phyloP scores from a whole-genome alignment of 1,140 invertebrate species.

The Camponotus vicinus region DNA sequence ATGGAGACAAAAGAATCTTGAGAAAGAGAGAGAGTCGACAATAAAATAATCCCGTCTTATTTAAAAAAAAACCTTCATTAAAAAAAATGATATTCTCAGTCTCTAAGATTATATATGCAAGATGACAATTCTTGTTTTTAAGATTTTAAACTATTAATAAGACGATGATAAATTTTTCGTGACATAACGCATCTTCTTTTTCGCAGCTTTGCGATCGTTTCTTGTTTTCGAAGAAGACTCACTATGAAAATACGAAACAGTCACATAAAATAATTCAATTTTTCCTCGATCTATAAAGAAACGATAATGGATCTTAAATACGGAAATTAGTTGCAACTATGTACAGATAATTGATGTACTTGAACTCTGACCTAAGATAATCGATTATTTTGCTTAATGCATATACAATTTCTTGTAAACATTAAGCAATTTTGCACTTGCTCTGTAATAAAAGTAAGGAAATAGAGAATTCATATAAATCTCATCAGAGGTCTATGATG shows the following conservation, averaged over 20 bases:
- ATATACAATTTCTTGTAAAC: neutral
- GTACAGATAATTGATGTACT: conserved; percentile 15
- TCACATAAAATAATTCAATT: neutral
- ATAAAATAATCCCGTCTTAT: neutral
- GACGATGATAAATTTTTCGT: neutral
- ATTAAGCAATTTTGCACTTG: conserved; percentile 2
- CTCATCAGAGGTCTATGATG: neutral
- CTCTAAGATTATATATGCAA: neutral
- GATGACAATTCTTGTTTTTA: neutral
- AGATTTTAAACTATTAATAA: conserved; percentile 36
- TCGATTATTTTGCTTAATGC: conserved; percentile 19
- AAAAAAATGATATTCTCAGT: conserved; percentile 16
- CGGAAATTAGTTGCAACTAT: neutral
- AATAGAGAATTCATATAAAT: neutral
- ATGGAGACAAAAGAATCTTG: neutral
- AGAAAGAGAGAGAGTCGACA: neutral
- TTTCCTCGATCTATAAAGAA: neutral
- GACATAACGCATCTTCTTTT: conserved; percentile 11
- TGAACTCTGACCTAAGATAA: conserved; percentile 49
- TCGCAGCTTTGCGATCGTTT: neutral
- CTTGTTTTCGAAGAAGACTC: neutral
- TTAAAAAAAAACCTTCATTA: neutral
- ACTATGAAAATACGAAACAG: conserved; percentile 2
- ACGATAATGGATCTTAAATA: conserved; percentile 24
- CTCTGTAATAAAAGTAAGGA: neutral